These are phyloP conservation scores for Emydocephalus ijimae DNA, from an alignment of 2,113 vertebrate species.

Conservation along the genomic window DNA sequence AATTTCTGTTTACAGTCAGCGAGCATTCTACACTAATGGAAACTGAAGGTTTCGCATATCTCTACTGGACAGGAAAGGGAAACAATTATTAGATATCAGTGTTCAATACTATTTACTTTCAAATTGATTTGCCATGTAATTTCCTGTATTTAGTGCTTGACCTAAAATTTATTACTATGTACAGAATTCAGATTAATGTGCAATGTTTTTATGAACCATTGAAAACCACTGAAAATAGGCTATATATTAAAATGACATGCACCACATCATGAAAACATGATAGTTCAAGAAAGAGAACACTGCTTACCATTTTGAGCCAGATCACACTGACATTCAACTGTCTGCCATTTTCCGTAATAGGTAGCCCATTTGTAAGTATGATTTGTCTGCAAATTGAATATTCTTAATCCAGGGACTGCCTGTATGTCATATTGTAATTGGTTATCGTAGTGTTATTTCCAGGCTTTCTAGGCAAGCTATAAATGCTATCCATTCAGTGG, in stretches of 20 bases:
- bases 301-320: neutral
- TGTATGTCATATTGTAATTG: neutral
- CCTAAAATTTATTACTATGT: neutral
- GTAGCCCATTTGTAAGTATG: neutral
- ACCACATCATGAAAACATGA: neutral
- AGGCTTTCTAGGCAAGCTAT: neutral
- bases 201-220: neutral
- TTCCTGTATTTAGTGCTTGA: neutral
- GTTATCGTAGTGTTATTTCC: neutral
- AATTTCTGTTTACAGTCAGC: constrained; percentile 43
- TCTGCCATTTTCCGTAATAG: neutral
- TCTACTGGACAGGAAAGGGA: neutral
- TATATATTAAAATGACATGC: neutral
- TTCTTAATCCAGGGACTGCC: neutral
- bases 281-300: neutral
- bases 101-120: neutral
- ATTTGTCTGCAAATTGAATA: neutral
- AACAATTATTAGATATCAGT: neutral
- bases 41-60: neutral
- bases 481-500: neutral
- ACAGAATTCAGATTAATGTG: neutral
- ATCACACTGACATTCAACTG: neutral
- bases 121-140: neutral
- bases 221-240: neutral
- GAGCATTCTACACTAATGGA: neutral